Evolutionary conservation across 2,888 invertebrate species (phyloP), one percentile per base, ranked within the genome.

Genomic region (Prionchulus punctatus): DNA sequence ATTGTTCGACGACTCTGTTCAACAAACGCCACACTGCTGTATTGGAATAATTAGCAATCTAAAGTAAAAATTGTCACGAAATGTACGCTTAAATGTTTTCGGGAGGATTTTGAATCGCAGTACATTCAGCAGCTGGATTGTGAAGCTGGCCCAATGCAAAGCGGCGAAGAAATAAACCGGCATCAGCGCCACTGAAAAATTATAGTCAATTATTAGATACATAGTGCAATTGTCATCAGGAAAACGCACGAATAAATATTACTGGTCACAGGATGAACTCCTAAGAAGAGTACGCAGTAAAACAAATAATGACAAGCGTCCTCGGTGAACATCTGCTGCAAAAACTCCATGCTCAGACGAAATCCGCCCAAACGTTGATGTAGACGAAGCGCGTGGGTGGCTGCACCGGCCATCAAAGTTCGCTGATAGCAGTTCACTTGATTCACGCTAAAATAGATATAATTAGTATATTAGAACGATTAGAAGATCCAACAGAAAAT

Each of bases 241-340:
- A n/a, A n/a, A n/a, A n/a, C n/a, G n/a, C n/a, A n/a, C n/a, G n/a
- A n/a, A n/a, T 4, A 18, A 18, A 54, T 30, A 49, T 57, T 86
- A 89, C 88, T 78, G 62, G 90, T 82, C 54, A 89, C 82, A 28
- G 96, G 91, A 57, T 83, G 78, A 36, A 85, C 84, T 72, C 86
- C 89, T 67, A 94, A 79, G 74, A 98, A 98, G 69, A 96, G 87
- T 64, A 92, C 76, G 49, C 91, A 88, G 75, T 85, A 98, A 76
- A 96, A 83, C 62, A 98, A 78, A 70, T 98, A 98, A 72, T 98
- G 98, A 61, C 88, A 91, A 65, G 91, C 90, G 64, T 78, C 78
- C 73, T 98, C 96, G 27, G 83, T 72, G 66, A 89, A 78, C 63
- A 96, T 76, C 53, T 80, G 75, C 4, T 81, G 79, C 59, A 94